These are phyloP conservation scores for Drosophila conformis DNA, from an alignment of 2,888 invertebrate species.

Conservation along the genomic window DNA sequence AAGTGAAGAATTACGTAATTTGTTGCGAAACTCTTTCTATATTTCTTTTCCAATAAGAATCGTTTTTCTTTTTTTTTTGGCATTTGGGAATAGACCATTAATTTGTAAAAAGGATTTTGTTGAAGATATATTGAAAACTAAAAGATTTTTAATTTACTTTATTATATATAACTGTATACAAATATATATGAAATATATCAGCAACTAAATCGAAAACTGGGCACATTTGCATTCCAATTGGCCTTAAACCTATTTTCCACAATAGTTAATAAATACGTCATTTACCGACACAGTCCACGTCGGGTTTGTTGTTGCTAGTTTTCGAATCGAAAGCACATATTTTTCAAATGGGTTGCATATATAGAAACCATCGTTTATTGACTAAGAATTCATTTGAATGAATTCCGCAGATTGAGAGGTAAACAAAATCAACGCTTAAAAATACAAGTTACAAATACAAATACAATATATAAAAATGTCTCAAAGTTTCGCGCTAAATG, in stretches of 20 bases:
- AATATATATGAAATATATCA: not conserved
- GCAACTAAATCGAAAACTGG: not conserved
- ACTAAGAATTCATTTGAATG: conserved; percentile 22
- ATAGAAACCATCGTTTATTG: conserved; percentile 35
- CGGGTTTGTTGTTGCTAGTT: not conserved
- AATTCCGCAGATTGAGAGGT: conserved; percentile 21
- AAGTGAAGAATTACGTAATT: not conserved
- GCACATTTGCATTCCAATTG: not conserved
- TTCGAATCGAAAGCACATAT: not conserved
- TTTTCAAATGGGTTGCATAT: not conserved
- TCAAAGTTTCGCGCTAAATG: conserved; percentile 49
- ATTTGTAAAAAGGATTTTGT: not conserved
- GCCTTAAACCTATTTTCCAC: not conserved
- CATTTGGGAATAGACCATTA: not conserved
- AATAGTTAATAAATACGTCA: not conserved
- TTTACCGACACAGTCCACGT: too few relatives aligned
- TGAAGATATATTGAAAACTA: not conserved
- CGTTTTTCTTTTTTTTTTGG: not conserved
- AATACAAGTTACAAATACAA: not conserved
- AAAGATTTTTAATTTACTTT: not conserved
- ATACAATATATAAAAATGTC: conserved; percentile 25
- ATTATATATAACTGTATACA: not conserved
- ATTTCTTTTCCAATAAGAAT: not conserved
- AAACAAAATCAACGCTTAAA: conserved; percentile 37
- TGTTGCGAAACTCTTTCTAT: not conserved